Evolutionary conservation across 2,888 invertebrate genomes (phyloP), one percentile per base, ranked within the genome.

Genomic region (Drosophila fulvimacula): DNA sequence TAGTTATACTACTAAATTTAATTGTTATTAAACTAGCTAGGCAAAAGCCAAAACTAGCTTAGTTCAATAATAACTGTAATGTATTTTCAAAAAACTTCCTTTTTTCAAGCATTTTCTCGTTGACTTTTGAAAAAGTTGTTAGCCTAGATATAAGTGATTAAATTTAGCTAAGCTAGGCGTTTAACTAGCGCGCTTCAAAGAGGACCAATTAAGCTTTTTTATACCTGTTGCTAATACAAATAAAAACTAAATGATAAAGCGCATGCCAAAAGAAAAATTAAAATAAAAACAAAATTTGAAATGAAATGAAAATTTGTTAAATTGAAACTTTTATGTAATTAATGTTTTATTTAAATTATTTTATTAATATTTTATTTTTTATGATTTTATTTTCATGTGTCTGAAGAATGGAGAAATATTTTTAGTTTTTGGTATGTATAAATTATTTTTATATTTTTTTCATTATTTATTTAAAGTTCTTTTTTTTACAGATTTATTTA

Each of bases 211-310:
- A 61, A 68, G 68, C 46, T 42, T 73, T 81, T 82, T 83, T 79
- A 82, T 85, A 88, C 80, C 19, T 76, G 64, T 76, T 88, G 68
- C 80, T 57, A 77, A 82, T 73, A 82, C 72, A 82, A 21, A 15
- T n/a, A 46, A 4, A 10, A 38, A n/a, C 4, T 19, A 59, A 57
- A 76, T 56, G 21, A 61, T 34, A 48, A 53, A 60, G 53, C 63
- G 58, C 13, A 63, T 60, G 73, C 34, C 39, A 52, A 63, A 57
- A 41, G 30, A 53, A 69, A 30, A 42, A 36, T 13, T 19, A 3
- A 41, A 30, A 30, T 38, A 51, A 32, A 44, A 48, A 68, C 13
- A 21, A 38, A 30, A 36, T 49, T 49, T 21, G 4, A 55, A 30
- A 30, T 41, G 13, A 13, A 13, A 55, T 36, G 0, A 34, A 59